phyloP scores from a whole-genome alignment of 2,113 vertebrate genomes.

The Leiothrix lutea region DNA sequence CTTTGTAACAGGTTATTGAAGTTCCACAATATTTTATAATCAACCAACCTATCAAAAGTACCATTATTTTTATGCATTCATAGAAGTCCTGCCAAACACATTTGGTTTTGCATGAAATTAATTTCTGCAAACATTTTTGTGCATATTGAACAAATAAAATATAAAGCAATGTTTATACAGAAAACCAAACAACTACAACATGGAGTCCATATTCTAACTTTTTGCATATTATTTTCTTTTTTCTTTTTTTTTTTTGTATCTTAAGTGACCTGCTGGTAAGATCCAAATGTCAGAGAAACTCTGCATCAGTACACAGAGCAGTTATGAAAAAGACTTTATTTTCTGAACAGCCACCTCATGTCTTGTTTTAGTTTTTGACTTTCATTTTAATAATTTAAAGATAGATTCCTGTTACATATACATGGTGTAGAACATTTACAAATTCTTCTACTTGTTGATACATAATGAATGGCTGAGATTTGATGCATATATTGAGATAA shows the following conservation, averaged over 20 bases:
- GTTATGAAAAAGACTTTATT: background rate
- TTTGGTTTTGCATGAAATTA: background rate
- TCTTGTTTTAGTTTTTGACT: background rate
- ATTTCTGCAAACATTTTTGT: background rate
- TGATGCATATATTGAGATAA: background rate
- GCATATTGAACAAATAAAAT: background rate
- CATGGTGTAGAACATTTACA: background rate
- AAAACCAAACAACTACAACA: background rate
- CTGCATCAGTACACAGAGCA: background rate
- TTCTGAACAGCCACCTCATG: background rate
- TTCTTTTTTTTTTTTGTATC: no score
- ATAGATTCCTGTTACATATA: background rate
- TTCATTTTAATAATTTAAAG: background rate
- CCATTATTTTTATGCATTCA: background rate
- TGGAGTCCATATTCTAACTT: background rate
- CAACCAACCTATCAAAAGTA: background rate
- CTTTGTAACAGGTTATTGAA: background rate
- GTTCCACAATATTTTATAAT: background rate
- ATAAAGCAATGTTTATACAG: background rate
- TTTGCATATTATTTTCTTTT: background rate
- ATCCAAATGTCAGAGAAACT: background rate
- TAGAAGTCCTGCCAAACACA: background rate
- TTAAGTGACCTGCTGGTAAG: background rate
- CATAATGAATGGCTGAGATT: background rate
- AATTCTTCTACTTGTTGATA: background rate